phyloP scores from a whole-genome alignment of 2,113 vertebrate species.

The Peucedramus taeniatus region DNA sequence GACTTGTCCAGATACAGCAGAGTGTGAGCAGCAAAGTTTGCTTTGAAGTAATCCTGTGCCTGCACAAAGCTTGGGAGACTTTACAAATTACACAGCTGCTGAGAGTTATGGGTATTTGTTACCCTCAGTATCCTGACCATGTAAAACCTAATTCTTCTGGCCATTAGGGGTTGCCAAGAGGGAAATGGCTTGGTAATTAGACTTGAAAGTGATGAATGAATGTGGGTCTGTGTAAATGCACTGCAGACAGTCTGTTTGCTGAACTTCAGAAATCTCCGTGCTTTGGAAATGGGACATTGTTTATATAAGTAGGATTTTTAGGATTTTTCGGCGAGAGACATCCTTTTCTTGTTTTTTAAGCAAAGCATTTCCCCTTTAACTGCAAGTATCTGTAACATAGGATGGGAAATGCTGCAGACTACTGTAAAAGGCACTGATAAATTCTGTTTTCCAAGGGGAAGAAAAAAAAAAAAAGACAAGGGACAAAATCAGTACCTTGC shows the following conservation, averaged over 20 bases:
- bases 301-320: conserved; percentile 61
- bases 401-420: background rate
- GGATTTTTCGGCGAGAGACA: conserved; percentile 42
- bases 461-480: background rate
- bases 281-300: conserved; percentile 53
- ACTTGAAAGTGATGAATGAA: conserved; percentile 64
- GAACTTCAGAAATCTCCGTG: conserved; percentile 46
- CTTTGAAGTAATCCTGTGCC: background rate
- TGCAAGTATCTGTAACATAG: background rate
- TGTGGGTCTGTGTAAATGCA: conserved; percentile 37
- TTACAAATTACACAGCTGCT: conserved; percentile 54
- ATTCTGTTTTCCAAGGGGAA: background rate
- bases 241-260: conserved; percentile 44
- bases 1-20: background rate
- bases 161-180: conserved; percentile 51
- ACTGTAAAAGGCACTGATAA: background rate
- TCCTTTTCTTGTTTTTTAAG: conserved; percentile 54
- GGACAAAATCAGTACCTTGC: background rate
- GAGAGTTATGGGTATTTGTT: conserved; percentile 46
- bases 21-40: background rate
- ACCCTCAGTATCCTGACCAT: conserved; percentile 38
- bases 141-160: conserved; percentile 57
- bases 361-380: background rate
- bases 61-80: background rate
- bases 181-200: conserved; percentile 59